A percentile compares a stretch with the other conserved stretches of the same genome.
Conservation (phyloP, 2,113 vertebrate species). For the Cariama cristata region DNA sequence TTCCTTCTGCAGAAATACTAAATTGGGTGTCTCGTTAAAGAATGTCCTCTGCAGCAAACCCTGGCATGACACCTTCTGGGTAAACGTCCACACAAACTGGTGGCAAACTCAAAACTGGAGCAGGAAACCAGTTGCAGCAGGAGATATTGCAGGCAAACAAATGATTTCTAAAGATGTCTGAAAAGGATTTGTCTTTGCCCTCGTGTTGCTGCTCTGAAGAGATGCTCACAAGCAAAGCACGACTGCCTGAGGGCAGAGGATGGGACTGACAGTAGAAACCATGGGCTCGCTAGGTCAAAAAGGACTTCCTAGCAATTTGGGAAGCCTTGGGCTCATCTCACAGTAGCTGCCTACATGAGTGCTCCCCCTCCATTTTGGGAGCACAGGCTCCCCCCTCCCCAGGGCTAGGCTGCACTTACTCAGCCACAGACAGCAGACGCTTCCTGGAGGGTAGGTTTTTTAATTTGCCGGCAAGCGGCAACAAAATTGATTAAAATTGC, state of each 20-base stretch:
- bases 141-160: background rate
- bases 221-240: background rate
- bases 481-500: conserved; percentile 63
- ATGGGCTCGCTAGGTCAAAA: background rate
- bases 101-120: background rate
- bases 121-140: background rate
- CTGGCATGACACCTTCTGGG: background rate
- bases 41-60: background rate
- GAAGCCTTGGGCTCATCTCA: background rate
- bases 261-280: background rate
- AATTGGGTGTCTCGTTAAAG: background rate
- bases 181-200: background rate
- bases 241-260: background rate
- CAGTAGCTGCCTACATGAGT: background rate
- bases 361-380: background rate
- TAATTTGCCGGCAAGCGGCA: conserved; percentile 42
- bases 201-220: background rate
- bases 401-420: fast-evolving
- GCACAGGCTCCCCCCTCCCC: fast-evolving
- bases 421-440: background rate
- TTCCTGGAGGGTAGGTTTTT: conserved; percentile 58
- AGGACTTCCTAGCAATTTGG: background rate
- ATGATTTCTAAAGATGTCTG: background rate
- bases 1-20: background rate
- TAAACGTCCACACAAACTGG: background rate